A percentile compares a stretch with the other conserved stretches of the same genome.
Conservation (phyloP, 64 coral and sea anemone species). For the Montipora cactus region DNA sequence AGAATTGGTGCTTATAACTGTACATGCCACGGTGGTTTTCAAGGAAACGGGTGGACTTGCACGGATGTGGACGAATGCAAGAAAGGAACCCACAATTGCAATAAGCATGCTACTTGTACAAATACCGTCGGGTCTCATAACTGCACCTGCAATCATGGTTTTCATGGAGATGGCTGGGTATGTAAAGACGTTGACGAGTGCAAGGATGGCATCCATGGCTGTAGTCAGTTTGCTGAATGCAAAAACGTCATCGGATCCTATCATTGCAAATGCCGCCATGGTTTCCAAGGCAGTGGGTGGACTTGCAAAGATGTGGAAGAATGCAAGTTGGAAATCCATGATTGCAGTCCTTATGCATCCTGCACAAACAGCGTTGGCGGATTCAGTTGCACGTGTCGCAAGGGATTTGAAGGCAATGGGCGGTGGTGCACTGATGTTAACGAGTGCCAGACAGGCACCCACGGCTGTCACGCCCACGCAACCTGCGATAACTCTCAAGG, state of each 20-base stretch:
- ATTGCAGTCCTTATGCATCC: conserved; percentile 25
- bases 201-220: neutral
- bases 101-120: neutral
- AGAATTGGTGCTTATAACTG: neutral
- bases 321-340: conserved; percentile 7
- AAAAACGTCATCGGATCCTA: conserved; percentile 49
- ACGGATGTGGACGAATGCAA: conserved; percentile 27
- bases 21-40: conserved; percentile 13
- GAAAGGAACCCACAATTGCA: conserved; percentile 4
- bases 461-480: conserved; percentile 29
- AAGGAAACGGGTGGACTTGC: conserved; percentile 15
- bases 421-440: conserved; percentile 49
- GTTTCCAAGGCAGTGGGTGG: conserved; percentile 43
- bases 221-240: conserved; percentile 17
- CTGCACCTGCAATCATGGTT: conserved; percentile 23
- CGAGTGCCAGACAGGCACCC: conserved; percentile 40
- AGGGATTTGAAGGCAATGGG: conserved; percentile 62
- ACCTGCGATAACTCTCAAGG: conserved; percentile 38
- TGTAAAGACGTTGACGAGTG: conserved; percentile 69
- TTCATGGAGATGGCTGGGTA: neutral
- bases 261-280: conserved; percentile 38
- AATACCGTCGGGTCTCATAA: conserved; percentile 32
- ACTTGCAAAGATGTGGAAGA: conserved; percentile 57
- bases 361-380: conserved; percentile 65
- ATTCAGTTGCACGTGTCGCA: conserved; percentile 44